Conservation (phyloP, 2,888 invertebrate genomes). For the Aricia artaxerxes region DNA sequence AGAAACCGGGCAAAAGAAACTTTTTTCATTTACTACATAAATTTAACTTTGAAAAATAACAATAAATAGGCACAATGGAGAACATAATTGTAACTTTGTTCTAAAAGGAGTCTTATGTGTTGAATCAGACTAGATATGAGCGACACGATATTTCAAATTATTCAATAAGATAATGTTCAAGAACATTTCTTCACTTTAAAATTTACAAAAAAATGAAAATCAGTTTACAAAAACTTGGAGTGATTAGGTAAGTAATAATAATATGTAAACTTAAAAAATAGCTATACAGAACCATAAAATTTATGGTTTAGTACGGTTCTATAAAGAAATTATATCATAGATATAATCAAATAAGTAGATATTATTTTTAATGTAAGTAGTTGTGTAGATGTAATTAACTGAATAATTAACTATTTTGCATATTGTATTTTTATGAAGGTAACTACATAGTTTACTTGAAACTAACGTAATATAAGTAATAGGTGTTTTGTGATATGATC, state of each 20-base stretch:
- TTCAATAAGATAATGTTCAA: neutral
- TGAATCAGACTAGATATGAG: slow-evolving; percentile 14
- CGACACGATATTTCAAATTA: neutral
- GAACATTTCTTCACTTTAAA: neutral
- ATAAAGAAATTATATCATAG: neutral
- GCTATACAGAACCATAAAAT: neutral
- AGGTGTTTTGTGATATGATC: neutral
- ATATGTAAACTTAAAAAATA: neutral
- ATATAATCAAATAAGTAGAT: neutral
- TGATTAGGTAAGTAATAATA: neutral
- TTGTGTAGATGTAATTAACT: neutral
- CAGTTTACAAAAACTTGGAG: neutral
- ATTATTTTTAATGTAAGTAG: neutral
- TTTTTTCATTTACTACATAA: slow-evolving; percentile 49
- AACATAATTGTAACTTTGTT: slow-evolving; percentile 38
- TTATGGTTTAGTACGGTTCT: too few species aligned
- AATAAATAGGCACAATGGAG: slow-evolving; percentile 66
- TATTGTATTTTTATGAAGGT: neutral
- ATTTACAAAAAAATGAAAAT: neutral
- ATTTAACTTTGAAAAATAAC: slow-evolving; percentile 59
- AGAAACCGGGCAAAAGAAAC: neutral
- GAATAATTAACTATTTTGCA: neutral
- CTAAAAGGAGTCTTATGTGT: neutral
- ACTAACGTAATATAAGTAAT: neutral
- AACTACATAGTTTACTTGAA: neutral